These are phyloP conservation scores for Onthophagus sagittarius DNA, from an alignment of 2,888 invertebrate genomes.

Conservation along the genomic window DNA sequence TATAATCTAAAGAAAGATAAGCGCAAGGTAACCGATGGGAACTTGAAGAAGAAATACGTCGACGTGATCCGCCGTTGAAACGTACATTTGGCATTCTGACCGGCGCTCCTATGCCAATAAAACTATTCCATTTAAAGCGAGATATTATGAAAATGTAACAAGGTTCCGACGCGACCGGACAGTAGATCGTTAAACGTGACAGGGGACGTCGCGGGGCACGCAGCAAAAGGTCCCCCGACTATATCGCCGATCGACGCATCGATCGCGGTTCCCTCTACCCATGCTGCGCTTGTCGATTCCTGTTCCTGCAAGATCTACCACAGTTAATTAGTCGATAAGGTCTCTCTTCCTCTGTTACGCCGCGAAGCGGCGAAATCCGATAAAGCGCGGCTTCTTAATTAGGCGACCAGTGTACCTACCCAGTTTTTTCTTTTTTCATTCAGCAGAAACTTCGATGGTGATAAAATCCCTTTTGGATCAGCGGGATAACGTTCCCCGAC, in stretches of 20 bases:
- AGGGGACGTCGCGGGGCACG: background rate
- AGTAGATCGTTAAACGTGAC: slow-evolving; percentile 7
- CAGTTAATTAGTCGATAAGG: background rate
- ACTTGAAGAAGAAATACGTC: background rate
- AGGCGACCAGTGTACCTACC: background rate
- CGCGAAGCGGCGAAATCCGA: background rate
- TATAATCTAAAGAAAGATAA: background rate
- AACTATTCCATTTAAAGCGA: slow-evolving; percentile 11
- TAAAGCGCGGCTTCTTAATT: background rate
- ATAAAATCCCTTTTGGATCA: background rate
- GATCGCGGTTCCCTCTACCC: background rate
- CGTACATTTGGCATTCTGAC: background rate
- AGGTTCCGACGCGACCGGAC: slow-evolving; percentile 2
- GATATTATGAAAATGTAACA: slow-evolving; percentile 9
- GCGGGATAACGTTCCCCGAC: background rate
- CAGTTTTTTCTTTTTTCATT: background rate
- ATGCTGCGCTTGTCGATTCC: background rate
- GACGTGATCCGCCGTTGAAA: background rate
- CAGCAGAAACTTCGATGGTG: background rate
- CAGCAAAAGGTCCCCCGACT: background rate
- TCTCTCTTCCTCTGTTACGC: background rate
- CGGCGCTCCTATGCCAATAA: background rate
- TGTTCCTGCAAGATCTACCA: slow-evolving; percentile 1
- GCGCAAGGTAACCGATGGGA: background rate
- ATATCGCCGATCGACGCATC: background rate